Evolutionary conservation across 92 coral and sea anemone genomes (phyloP), one percentile per base, ranked within the genome.

Genomic region (Desmophyllum pertusum): DNA sequence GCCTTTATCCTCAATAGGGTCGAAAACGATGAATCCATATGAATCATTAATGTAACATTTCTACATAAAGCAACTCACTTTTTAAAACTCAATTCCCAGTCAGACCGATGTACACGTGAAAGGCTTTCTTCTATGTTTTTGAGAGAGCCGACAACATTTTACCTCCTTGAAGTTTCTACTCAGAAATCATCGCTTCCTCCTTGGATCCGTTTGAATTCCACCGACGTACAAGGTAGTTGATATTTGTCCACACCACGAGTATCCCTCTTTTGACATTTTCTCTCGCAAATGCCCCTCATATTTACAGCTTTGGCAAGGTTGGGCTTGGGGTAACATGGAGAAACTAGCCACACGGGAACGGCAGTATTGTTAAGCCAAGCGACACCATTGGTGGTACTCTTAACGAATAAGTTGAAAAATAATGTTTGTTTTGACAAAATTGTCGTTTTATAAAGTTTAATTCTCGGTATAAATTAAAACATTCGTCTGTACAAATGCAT

Each of bases 1-100:
- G n/a, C n/a, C n/a, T n/a, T n/a, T n/a, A n/a, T n/a, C n/a, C n/a
- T n/a, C n/a, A n/a, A n/a, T n/a, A n/a, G n/a, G n/a, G n/a, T n/a
- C n/a, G n/a, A n/a, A n/a, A n/a, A n/a, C n/a, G n/a, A n/a, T n/a
- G n/a, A n/a, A n/a, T n/a, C n/a, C n/a, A n/a, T n/a, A n/a, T n/a
- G n/a, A n/a, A n/a, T n/a, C n/a, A n/a, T n/a, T n/a, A n/a, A n/a
- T n/a, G n/a, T n/a, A n/a, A n/a, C n/a, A 31, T 5, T 50, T 21
- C 55, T 0, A 13, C 3, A 13, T 21, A 50, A 50, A 50, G 18
- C 18, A 73, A 77, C 84, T 6, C 6, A 79, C 84, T 37, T 79
- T 43, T 18, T 41, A 23, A 79, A 79, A 48, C 84, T 79, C 75
- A 66, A 25, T 6, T 79, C 84, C 84, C 84, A 79, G 75, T 79